Evolutionary conservation across 2,113 vertebrate species (phyloP).

Genomic region (Cricetomys ansorgei): DNA sequence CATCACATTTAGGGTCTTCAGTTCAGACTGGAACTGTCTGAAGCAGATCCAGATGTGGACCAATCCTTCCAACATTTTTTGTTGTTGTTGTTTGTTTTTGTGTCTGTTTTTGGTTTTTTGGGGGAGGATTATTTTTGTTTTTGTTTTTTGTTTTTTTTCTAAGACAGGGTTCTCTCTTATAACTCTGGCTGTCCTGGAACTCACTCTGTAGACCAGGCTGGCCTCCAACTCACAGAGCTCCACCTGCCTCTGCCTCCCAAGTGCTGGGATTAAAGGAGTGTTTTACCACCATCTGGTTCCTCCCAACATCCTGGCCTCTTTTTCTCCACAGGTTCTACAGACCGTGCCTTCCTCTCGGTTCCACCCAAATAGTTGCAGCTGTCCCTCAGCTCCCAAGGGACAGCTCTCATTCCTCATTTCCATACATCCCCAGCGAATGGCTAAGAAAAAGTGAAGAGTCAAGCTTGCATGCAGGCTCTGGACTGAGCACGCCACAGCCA

Average conservation of each 20-base stretch:
- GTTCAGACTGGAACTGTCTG: background rate
- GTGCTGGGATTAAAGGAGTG: too few relatives aligned
- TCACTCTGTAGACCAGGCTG: too few relatives aligned
- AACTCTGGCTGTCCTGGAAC: too few relatives aligned
- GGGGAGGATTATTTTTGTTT: background rate
- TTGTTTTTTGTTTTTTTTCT: background rate
- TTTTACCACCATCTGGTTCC: too few relatives aligned
- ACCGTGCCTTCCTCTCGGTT: background rate
- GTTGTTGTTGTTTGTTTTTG: too few relatives aligned
- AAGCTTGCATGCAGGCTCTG: background rate
- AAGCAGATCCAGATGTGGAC: background rate
- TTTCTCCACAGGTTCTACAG: conserved; percentile 29
- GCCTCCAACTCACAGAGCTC: too few relatives aligned
- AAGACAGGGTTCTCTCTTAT: too few relatives aligned
- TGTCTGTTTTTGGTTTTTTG: too few relatives aligned
- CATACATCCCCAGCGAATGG: background rate
- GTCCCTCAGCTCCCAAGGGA: background rate
- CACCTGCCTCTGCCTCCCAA: too few relatives aligned
- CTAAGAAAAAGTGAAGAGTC: conserved; percentile 9
- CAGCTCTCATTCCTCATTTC: background rate
- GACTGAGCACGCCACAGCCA: background rate
- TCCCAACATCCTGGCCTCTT: conserved; percentile 31
- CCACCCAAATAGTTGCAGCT: background rate
- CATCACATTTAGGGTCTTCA: background rate
- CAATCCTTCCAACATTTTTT: background rate